phyloP scores from a whole-genome alignment of 2,888 invertebrate species.

The Antitype chi region DNA sequence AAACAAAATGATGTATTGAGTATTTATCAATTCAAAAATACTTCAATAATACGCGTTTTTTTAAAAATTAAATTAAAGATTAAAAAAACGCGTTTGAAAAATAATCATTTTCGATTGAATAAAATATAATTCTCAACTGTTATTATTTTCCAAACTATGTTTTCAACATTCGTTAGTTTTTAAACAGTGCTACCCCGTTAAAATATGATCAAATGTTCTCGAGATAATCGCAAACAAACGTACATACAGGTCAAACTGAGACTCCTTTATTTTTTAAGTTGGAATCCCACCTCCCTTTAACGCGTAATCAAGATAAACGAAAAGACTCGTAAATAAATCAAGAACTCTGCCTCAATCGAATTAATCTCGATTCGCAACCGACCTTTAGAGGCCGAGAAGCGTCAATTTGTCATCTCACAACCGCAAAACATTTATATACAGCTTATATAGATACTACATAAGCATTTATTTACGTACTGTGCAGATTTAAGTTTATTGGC shows the following conservation, averaged over 20 bases:
- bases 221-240: not conserved
- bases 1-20: slow-evolving; percentile 8
- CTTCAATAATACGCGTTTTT: no score
- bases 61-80: no score
- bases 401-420: slow-evolving; percentile 46
- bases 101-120: not conserved
- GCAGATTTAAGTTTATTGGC: slow-evolving; percentile 1
- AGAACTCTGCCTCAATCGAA: slow-evolving; percentile 18
- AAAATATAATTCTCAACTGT: not conserved
- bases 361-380: slow-evolving; percentile 41
- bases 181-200: not conserved
- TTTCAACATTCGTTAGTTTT: not conserved
- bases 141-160: not conserved
- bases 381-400: slow-evolving; percentile 30
- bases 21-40: not conserved
- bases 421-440: slow-evolving; percentile 5
- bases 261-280: slow-evolving; percentile 2
- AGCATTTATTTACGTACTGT: not conserved
- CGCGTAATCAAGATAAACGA: slow-evolving; percentile 29
- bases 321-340: slow-evolving; percentile 42
- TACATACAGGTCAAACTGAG: not conserved
- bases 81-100: not conserved
- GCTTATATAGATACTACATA: not conserved
- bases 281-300: not conserved
- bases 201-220: not conserved